phyloP scores from a whole-genome alignment of 2,888 invertebrate species.

The Cantharis nigra region DNA sequence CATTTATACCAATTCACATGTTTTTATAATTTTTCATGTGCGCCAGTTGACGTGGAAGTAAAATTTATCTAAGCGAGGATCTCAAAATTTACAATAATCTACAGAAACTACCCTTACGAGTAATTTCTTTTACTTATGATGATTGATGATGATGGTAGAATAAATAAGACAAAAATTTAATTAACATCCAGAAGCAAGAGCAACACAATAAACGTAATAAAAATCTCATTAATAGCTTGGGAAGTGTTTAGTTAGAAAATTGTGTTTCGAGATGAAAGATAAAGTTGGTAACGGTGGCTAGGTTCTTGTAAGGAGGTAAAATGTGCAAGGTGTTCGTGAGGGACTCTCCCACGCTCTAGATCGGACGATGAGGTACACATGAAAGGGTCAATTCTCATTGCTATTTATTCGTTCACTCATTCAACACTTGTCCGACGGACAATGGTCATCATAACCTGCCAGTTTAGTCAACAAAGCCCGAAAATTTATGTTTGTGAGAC shows the following conservation, averaged over 20 bases:
- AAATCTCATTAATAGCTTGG: conserved; percentile 20
- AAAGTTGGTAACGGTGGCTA: conserved; percentile 36
- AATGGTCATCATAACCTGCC: conserved; percentile 40
- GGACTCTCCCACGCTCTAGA: conserved; percentile 61
- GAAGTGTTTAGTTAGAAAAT: conserved; percentile 23
- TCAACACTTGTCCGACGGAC: conserved; percentile 36
- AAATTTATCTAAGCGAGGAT: background rate
- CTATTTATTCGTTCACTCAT: conserved; percentile 32
- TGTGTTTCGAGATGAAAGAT: conserved; percentile 16
- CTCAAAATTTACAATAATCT: background rate
- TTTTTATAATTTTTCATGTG: background rate
- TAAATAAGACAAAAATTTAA: background rate
- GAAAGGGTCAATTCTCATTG: conserved; percentile 37
- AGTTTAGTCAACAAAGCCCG: conserved; percentile 26
- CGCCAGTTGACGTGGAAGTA: background rate
- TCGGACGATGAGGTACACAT: conserved; percentile 47
- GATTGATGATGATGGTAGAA: background rate
- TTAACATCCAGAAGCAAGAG: background rate
- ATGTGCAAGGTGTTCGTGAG: conserved; percentile 52
- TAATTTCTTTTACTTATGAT: background rate
- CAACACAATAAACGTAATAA: background rate
- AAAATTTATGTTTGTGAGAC: conserved; percentile 9
- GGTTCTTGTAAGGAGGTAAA: conserved; percentile 22
- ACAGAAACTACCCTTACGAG: background rate
- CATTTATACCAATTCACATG: background rate